These are phyloP conservation scores for Cydia splendana DNA, from an alignment of 1,140 invertebrate genomes.

Conservation along the genomic window DNA sequence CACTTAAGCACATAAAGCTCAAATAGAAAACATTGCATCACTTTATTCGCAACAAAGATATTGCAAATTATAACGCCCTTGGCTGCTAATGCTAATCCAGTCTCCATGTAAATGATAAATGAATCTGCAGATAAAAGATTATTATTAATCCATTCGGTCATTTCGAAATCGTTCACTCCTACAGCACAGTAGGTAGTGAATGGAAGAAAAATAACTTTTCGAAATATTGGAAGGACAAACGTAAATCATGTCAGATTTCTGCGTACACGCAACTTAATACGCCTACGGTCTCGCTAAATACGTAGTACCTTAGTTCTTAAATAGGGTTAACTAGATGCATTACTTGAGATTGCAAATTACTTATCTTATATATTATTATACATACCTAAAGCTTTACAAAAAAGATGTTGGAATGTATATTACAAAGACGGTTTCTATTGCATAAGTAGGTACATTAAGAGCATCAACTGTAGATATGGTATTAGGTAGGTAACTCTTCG, in stretches of 20 bases:
- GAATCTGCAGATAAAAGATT: conserved; percentile 30
- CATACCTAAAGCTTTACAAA: not conserved
- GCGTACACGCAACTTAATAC: conserved; percentile 12
- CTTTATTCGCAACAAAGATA: conserved; percentile 32
- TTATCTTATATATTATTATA: not conserved
- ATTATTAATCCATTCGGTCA: conserved; percentile 36
- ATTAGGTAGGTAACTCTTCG: too few relatives aligned
- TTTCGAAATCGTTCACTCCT: conserved; percentile 41
- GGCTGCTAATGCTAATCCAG: conserved; percentile 21
- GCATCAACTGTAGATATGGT: too few relatives aligned
- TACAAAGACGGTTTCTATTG: not conserved
- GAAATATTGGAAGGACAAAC: conserved; percentile 41
- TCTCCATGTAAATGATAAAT: conserved; percentile 23
- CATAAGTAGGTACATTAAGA: not conserved
- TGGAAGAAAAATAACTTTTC: conserved; percentile 44
- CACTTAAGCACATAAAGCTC: not conserved
- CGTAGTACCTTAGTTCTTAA: not conserved
- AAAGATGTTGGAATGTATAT: not conserved
- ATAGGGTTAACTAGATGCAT: not conserved
- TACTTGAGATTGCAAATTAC: not conserved
- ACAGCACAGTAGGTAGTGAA: conserved; percentile 39
- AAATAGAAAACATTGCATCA: conserved; percentile 22
- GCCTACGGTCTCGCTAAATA: not conserved
- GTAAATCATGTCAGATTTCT: conserved; percentile 36
- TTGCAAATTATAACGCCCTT: conserved; percentile 37